These are phyloP conservation scores for Cynopterus brachyotis DNA, from an alignment of 2,113 vertebrate species.

Conservation along the genomic window DNA sequence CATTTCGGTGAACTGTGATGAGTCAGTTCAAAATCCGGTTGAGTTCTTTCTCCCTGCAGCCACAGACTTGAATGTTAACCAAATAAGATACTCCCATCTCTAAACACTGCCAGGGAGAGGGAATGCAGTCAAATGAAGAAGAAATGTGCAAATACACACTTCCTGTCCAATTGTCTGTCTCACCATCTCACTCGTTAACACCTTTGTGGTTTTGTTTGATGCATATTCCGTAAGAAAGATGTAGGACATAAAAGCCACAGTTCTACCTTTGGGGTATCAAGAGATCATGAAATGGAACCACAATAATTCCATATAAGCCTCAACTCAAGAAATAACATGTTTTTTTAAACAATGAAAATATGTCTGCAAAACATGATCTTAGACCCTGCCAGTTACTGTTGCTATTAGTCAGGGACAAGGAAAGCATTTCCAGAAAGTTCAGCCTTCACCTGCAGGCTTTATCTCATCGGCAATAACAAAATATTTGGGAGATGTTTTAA, in stretches of 20 bases:
- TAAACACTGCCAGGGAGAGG: background rate
- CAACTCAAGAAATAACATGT: background rate
- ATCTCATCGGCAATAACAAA: background rate
- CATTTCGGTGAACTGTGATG: background rate
- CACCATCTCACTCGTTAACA: background rate
- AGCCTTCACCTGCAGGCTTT: background rate
- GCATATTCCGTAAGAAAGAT: background rate
- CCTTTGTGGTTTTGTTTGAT: background rate
- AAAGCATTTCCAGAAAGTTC: background rate
- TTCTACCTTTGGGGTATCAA: background rate
- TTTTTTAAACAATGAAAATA: conserved; percentile 21
- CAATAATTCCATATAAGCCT: background rate
- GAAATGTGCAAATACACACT: background rate
- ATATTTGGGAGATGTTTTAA: background rate
- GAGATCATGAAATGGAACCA: background rate
- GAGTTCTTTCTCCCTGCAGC: background rate
- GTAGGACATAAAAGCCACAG: background rate
- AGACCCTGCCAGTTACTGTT: background rate
- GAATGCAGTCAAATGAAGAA: background rate
- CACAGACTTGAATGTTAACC: background rate
- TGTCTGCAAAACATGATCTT: background rate
- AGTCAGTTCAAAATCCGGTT: background rate
- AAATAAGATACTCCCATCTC: background rate
- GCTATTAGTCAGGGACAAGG: background rate
- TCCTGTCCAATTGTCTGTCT: background rate